Evolutionary conservation across 2,113 vertebrate species (phyloP).

Genomic region (Fulica atra): DNA sequence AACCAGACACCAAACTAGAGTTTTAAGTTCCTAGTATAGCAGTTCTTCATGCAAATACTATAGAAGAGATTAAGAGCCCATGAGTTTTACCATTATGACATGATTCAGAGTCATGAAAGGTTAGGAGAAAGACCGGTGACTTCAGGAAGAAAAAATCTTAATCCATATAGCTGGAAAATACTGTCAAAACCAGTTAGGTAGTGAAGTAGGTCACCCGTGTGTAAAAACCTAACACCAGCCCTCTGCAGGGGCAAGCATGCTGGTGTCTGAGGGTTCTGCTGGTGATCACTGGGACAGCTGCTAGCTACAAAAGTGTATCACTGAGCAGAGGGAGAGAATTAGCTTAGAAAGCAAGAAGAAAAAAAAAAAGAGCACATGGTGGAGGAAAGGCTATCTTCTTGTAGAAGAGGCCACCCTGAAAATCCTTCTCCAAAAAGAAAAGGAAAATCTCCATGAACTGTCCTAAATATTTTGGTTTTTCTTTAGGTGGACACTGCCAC

Average conservation of each 20-base stretch:
- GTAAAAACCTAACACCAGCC: background rate
- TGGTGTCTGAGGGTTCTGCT: background rate
- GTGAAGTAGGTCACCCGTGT: conserved; percentile 1
- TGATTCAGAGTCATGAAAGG: background rate
- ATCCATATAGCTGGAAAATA: background rate
- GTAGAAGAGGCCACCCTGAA: background rate
- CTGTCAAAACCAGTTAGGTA: background rate
- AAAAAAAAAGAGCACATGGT: background rate
- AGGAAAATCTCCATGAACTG: background rate
- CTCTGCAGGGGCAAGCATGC: background rate
- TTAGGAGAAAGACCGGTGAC: background rate
- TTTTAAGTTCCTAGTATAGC: background rate
- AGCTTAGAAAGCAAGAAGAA: background rate
- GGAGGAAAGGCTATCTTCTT: background rate
- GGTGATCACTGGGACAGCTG: background rate
- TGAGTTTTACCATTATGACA: background rate
- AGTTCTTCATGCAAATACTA: background rate
- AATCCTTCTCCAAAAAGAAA: background rate
- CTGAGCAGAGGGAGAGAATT: background rate
- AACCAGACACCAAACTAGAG: background rate
- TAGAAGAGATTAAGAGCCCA: background rate
- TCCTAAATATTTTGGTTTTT: background rate
- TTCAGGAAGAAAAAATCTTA: conserved; percentile 14
- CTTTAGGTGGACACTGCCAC: background rate
- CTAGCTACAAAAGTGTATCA: background rate